Evolutionary conservation across 2,888 invertebrate genomes (phyloP), one percentile per base, ranked within the genome.

Genomic region (Orthosia cruda): DNA sequence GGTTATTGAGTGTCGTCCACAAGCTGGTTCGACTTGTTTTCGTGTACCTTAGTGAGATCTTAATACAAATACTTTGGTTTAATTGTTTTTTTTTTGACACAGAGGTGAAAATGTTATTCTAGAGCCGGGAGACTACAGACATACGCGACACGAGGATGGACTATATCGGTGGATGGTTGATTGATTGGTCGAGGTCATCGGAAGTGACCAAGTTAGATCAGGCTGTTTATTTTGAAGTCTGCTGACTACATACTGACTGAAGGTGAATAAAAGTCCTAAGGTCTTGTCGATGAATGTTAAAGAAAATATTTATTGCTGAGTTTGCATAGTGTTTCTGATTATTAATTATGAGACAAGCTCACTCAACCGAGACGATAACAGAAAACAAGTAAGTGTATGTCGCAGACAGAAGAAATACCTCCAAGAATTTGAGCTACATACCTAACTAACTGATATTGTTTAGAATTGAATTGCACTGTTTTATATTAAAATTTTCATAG

Each of bases 21-120:
- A 74, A 78, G 20, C 76, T 62, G 67, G 81, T 78, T 78, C 67
- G 52, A 67, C 66, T 62, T 52, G 66, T 75, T 81, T 40, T 40
- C 32, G 26, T 40, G 16, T 47, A 16, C 47, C 45, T 61, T 50
- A 52, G 4, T 58, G 54, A 73, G 18, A 62, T 49, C 32, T 50
- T 61, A 61, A 15, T 45, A 59, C 45, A 20, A 40, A 47, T 57
- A 20, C 16, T 81, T 81, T 63, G 16, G 26, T 81, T 55, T 81
- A 62, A 52, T 81, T 74, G n/a, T 80, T 54, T n/a, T 74, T 75
- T 23, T 59, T 59, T 55, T 52, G 12, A 81, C 40, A 26, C 20
- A 66, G 47, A 74, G 62, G 61, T 81, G 50, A 32, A 55, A 74
- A 74, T 77, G 47, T 66, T 81, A 62, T 55, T 49, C 50, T 50